Conservation (phyloP, 2,888 invertebrate genomes). For the Tetrapedia diversipes region DNA sequence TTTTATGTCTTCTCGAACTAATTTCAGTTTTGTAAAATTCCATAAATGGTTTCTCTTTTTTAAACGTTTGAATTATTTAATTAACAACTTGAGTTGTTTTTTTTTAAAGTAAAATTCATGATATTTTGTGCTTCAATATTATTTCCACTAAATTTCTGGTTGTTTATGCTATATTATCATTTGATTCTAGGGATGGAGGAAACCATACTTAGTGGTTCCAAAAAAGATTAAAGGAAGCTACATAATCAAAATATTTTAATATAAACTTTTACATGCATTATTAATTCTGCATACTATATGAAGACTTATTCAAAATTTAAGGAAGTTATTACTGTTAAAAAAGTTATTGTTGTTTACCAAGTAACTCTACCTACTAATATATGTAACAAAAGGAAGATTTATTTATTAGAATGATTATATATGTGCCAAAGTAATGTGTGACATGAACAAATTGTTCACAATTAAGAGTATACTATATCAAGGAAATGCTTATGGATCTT, state of each 20-base stretch:
- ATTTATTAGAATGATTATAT: constrained; percentile 6
- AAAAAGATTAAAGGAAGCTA: constrained; percentile 23
- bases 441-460: constrained; percentile 26
- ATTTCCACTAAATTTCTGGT: background rate
- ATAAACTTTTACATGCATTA: background rate
- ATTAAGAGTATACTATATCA: background rate
- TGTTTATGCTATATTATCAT: constrained; percentile 33
- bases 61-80: constrained; percentile 12
- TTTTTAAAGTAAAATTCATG: background rate
- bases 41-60: background rate
- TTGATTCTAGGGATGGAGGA: constrained; percentile 41
- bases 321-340: background rate
- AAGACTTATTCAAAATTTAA: background rate
- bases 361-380: background rate
- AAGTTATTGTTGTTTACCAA: background rate
- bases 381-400: background rate
- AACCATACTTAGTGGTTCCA: constrained; percentile 12
- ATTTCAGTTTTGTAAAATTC: constrained; percentile 16
- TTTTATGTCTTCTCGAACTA: constrained; percentile 3
- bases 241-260: constrained; percentile 5
- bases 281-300: constrained; percentile 15
- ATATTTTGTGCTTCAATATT: background rate
- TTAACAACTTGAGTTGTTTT: constrained; percentile 8
- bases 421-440: constrained; percentile 50
- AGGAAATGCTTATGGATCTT: constrained; percentile 8